A percentile compares a stretch with the other conserved stretches of the same genome.
These are phyloP conservation scores for Cydia pomonella DNA, from an alignment of 1,140 invertebrate species.

Conservation along the genomic window DNA sequence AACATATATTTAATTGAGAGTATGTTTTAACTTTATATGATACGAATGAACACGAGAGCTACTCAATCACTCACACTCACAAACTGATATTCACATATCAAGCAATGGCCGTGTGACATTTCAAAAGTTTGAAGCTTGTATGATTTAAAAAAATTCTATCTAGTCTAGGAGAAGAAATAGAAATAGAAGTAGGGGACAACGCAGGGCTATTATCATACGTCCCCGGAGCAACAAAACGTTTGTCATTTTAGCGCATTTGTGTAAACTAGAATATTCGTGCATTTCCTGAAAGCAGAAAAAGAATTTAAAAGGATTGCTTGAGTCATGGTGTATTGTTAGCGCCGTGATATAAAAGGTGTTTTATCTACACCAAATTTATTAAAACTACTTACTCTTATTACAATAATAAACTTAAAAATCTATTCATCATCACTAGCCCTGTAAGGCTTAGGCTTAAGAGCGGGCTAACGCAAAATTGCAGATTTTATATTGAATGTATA, in stretches of 20 bases:
- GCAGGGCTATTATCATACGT: constrained; percentile 71
- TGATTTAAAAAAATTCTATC: neutral
- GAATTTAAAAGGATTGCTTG: constrained; percentile 52
- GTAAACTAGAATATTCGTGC: constrained; percentile 52
- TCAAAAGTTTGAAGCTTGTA: too few species aligned
- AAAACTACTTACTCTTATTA: neutral
- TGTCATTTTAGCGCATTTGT: constrained; percentile 78
- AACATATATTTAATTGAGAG: too few species aligned
- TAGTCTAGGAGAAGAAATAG: neutral
- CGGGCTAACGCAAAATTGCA: too few species aligned
- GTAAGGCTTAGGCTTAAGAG: too few species aligned
- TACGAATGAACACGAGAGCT: too few species aligned
- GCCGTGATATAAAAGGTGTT: constrained; percentile 28
- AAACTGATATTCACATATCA: too few species aligned
- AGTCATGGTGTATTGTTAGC: constrained; percentile 24
- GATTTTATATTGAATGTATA: too few species aligned
- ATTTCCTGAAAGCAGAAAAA: constrained; percentile 60
- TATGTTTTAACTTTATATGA: too few species aligned
- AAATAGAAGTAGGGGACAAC: constrained; percentile 47
- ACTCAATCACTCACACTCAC: too few species aligned
- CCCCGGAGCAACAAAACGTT: constrained; percentile 68
- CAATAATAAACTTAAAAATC: neutral
- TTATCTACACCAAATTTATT: constrained; percentile 12
- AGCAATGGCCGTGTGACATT: too few species aligned
- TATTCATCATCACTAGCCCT: too few species aligned